Percentiles rank a stretch among this genome's conserved stretches.
Conservation (phyloP, 2,888 invertebrate species). For the Sthenelais limicola region DNA sequence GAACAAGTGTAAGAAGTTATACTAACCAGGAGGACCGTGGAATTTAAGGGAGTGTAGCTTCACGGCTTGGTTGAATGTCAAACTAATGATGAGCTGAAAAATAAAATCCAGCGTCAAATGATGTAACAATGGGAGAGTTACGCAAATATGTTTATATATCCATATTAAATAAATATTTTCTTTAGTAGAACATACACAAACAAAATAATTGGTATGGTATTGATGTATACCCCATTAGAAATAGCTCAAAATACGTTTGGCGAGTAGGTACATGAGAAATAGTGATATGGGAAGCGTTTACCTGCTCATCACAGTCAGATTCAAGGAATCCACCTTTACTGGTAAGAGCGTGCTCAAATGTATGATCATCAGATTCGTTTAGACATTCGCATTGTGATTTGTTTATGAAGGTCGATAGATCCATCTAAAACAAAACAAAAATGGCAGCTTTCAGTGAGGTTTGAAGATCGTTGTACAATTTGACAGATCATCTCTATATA, state of each 20-base stretch:
- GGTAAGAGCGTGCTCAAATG: slow-evolving; percentile 77
- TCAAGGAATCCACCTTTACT: slow-evolving; percentile 72
- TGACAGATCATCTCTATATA: not conserved
- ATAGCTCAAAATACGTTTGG: too few species aligned
- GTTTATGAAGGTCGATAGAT: slow-evolving; percentile 86
- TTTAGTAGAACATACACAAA: too few species aligned
- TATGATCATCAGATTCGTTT: slow-evolving; percentile 95
- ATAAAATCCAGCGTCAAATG: too few species aligned
- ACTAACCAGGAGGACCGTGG: slow-evolving; percentile 57
- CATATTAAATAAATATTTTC: too few species aligned
- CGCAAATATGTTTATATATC: too few species aligned
- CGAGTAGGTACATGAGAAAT: too few species aligned
- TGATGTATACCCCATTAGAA: too few species aligned
- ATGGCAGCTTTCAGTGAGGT: not conserved
- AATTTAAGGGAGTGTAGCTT: slow-evolving; percentile 90
- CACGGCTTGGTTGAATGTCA: slow-evolving; percentile 90
- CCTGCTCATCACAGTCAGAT: slow-evolving; percentile 92
- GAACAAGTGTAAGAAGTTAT: too few species aligned
- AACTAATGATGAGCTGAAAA: slow-evolving; percentile 85
- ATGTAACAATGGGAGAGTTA: too few species aligned
- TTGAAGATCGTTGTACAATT: not conserved
- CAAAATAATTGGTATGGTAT: too few species aligned
- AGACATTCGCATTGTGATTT: slow-evolving; percentile 95
- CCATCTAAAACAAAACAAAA: slow-evolving; percentile 80
- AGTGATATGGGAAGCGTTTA: too few species aligned